Base-by-base conservation (phyloP, 2,113 vertebrate genomes). In the Perca fluviatilis region DNA sequence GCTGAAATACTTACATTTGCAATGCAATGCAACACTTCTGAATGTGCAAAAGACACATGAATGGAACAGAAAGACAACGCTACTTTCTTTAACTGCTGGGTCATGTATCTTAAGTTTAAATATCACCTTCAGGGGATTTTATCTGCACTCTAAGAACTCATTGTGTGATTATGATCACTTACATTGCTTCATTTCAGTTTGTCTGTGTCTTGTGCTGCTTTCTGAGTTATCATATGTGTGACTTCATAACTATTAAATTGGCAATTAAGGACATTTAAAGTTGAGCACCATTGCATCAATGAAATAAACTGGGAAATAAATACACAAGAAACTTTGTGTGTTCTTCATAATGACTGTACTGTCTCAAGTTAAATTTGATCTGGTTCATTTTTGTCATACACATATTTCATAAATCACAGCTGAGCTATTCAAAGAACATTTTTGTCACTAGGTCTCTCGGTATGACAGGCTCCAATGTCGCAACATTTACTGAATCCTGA, bases 1-100 rank as follows among this genome's bases (percentile, higher is more conserved):
- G 88, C 88, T 75, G 58, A 79, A 90, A 89, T 75, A 83, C 77
- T 75, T 79, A 83, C 74, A 85, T 84, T 86, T 84, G 90, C 84
- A 83, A 82, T 85, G 86, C 81, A 83, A 92, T 72, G 73, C 81
- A 80, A 88, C 79, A 87, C 83, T 69, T 50, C 53, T 30, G 69
- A 77, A 72, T 40, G 69, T 69, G 71, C 71, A 82, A 47, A 36
- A 81, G 53, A 72, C 50, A 76, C 84, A 77, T 78, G 80, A 85
- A 61, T 51, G 81, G 74, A 72, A 47, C 9, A 56, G 68, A 43
- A 51, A 77, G 66, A 80, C 40, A 54, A 62, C 69, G 7, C 19
- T 12, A 21, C 40, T 71, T 71, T 57, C 53, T 89, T 70, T 49
- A 77, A 80, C 64, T 73, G 58, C 51, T 25, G 13, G 74, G 50